phyloP scores from a whole-genome alignment of 2,888 invertebrate genomes.

The Erynnis tages region DNA sequence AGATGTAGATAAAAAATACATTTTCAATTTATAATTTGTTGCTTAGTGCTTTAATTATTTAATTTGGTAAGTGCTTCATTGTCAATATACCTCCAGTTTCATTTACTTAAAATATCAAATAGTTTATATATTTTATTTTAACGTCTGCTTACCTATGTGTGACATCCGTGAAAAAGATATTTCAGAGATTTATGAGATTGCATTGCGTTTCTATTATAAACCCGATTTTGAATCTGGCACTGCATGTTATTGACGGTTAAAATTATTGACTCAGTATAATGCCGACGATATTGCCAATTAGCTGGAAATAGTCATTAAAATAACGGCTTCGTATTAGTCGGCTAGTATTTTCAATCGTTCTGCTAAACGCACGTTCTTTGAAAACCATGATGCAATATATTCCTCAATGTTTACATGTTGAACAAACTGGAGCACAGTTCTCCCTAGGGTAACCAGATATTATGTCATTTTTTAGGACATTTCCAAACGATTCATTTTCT shows the following conservation, averaged over 20 bases:
- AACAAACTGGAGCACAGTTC: conserved; percentile 36
- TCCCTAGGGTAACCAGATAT: conserved; percentile 12
- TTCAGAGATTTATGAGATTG: too few relatives aligned
- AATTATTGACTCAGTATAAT: neutral
- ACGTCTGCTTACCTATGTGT: too few relatives aligned
- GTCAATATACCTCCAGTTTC: too few relatives aligned
- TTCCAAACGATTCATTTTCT: neutral
- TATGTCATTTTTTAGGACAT: conserved; percentile 1
- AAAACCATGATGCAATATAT: conserved; percentile 20
- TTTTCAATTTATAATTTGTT: too few relatives aligned
- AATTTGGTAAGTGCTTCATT: too few relatives aligned
- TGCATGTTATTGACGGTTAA: neutral
- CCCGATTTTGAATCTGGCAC: too few relatives aligned
- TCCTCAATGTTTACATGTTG: conserved; percentile 37
- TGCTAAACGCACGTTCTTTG: conserved; percentile 1
- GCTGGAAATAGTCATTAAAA: neutral
- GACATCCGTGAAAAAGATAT: too few relatives aligned
- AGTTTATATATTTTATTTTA: too few relatives aligned
- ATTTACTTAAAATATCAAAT: too few relatives aligned
- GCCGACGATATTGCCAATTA: neutral
- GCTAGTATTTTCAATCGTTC: conserved; percentile 17
- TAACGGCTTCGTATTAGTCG: conserved; percentile 16
- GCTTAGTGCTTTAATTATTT: too few relatives aligned
- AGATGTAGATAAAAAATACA: too few relatives aligned
- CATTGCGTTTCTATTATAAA: too few relatives aligned